Evolutionary conservation across 2,888 invertebrate species (phyloP), one percentile per base, ranked within the genome.

Genomic region (Meta bourneti): DNA sequence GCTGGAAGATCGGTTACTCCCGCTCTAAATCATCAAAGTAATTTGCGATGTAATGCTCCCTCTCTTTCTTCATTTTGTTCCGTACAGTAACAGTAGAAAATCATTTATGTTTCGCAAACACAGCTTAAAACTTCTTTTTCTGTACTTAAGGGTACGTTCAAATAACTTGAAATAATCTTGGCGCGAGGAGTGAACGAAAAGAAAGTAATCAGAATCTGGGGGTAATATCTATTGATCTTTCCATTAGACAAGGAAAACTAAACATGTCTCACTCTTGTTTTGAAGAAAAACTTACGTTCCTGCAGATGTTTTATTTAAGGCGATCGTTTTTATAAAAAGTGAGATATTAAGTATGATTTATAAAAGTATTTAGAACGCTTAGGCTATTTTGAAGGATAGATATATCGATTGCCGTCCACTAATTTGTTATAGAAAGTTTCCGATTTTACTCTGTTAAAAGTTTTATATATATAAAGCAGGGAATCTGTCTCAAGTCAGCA

Each of bases 201-300:
- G 48, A 48, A 75, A 48, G 48, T n/a, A 16, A 51, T 71, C 16
- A n/a, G n/a, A 19, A 74, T 34, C 13, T 52, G 19, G 11, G 9
- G 51, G 34, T 72, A 72, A 34, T 83, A 11, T 13, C 49, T 83
- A 54, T 83, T 74, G 51, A 19, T 72, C 2, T 83, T 83, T 74
- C 16, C 16, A 48, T 74, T 72, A 74, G 52, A 16, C 7, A 7
- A 61, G 16, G 61, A 61, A 61, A 61, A 61, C 34, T 34, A 34
- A 34, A 4, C 34, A 16, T 61, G 61, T 61, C 11, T 61, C 8
- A 16, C 11, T 7, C 61, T 61, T 61, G 61, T 5, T 9, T 61
- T 61, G 61, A 61, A 61, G 61, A 61, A 61, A 61, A 16, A 61
- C 6, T 5, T 16, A 16, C 11, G 61, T 61, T 61, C 11, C 34